These are phyloP conservation scores for Pseudochaenichthys georgianus DNA, from an alignment of 2,797 vertebrate species.

Conservation along the genomic window DNA sequence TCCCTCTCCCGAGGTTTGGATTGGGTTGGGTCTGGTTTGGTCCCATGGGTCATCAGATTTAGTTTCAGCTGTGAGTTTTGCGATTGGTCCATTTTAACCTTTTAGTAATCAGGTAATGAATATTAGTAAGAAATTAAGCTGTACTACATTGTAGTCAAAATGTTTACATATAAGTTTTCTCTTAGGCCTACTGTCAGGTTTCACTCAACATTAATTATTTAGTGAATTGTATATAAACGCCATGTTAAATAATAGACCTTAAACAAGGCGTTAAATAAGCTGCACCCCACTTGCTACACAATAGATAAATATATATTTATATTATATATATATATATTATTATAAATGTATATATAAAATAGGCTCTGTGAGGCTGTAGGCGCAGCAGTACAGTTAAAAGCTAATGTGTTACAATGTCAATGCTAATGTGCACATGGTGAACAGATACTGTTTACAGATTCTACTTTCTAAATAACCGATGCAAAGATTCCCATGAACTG, in stretches of 20 bases:
- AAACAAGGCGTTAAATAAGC: background rate
- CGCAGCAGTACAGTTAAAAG: too few relatives aligned
- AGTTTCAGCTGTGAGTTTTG: constrained; percentile 44
- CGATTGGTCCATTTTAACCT: constrained; percentile 60
- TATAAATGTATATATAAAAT: too few relatives aligned
- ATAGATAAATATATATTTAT: too few relatives aligned
- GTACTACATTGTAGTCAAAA: background rate
- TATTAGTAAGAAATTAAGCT: background rate
- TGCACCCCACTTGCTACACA: background rate
- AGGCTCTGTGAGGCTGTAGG: too few relatives aligned
- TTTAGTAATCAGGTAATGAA: background rate
- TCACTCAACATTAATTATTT: background rate
- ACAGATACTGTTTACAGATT: too few relatives aligned
- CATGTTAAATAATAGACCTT: background rate
- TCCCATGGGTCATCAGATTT: constrained; percentile 38
- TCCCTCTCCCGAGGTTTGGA: constrained; percentile 73
- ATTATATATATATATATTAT: too few relatives aligned
- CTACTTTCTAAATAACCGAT: background rate
- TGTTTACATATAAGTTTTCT: background rate
- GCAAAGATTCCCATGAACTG: background rate
- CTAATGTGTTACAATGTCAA: too few relatives aligned
- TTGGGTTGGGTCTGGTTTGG: constrained; percentile 14
- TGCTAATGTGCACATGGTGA: too few relatives aligned
- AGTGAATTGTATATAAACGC: background rate
- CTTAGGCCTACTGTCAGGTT: background rate